Conservation (phyloP, 2,888 invertebrate species). For the Cataglyphis rosenhaueri region DNA sequence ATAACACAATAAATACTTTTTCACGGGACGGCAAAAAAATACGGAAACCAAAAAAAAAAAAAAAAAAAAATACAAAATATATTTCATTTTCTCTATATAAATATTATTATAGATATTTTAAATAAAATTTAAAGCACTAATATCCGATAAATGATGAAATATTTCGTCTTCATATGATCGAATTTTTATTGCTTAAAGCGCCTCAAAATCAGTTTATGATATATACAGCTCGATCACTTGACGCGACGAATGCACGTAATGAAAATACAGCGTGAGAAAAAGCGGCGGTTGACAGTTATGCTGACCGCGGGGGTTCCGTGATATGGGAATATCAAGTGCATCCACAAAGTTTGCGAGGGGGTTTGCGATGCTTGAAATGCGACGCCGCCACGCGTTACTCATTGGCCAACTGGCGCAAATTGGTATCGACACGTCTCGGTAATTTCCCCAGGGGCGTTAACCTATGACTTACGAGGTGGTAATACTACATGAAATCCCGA, state of each 20-base stretch:
- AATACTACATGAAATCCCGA: slow-evolving; percentile 47
- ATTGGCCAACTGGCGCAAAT: slow-evolving; percentile 66
- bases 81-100: background rate
- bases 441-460: slow-evolving; percentile 77
- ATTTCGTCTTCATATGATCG: background rate
- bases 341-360: slow-evolving; percentile 10
- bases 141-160: background rate
- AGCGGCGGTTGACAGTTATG: background rate
- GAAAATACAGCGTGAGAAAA: slow-evolving; percentile 50
- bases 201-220: background rate
- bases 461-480: slow-evolving; percentile 70
- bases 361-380: slow-evolving; percentile 41
- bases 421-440: slow-evolving; percentile 72
- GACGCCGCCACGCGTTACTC: slow-evolving; percentile 61
- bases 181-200: too few relatives aligned
- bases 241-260: background rate
- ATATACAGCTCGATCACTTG: background rate
- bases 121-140: background rate
- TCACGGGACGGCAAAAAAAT: background rate
- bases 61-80: background rate
- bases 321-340: slow-evolving; percentile 50
- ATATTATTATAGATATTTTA: background rate
- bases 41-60: too few relatives aligned
- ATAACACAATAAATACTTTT: slow-evolving; percentile 5
- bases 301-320: background rate